Percentiles rank a stretch among this genome's conserved stretches.
Conservation (phyloP, 2,113 vertebrate species). For the Etheostoma spectabile region DNA sequence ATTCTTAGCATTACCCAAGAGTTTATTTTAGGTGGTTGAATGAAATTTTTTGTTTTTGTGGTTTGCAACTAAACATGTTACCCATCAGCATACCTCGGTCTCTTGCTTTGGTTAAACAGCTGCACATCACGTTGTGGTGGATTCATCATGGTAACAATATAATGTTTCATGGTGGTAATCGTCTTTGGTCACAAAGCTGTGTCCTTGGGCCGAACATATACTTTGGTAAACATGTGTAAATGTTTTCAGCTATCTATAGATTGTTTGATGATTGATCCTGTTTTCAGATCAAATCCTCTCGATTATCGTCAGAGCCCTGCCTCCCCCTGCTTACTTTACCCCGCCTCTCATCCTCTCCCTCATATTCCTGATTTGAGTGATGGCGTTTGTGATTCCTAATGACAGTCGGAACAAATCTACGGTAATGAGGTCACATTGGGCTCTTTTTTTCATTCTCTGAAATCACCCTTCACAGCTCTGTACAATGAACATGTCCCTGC, state of each 20-base stretch:
- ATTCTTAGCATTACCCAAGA: neutral
- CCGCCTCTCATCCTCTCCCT: constrained; percentile 76
- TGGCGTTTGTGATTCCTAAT: constrained; percentile 90
- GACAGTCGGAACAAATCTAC: constrained; percentile 95
- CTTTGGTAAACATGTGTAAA: constrained; percentile 13
- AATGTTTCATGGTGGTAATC: constrained; percentile 33
- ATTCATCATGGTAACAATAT: constrained; percentile 15
- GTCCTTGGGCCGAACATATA: constrained; percentile 26
- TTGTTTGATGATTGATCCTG: constrained; percentile 49
- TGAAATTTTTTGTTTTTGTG: neutral
- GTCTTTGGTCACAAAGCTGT: constrained; percentile 21
- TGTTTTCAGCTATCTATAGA: constrained; percentile 29
- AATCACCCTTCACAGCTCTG: constrained; percentile 81
- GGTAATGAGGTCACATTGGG: constrained; percentile 94
- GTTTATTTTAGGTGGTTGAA: neutral
- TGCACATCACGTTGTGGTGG: constrained; percentile 14
- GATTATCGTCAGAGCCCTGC: constrained; percentile 49
- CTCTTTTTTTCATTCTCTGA: constrained; percentile 59
- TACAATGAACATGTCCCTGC: constrained; percentile 57
- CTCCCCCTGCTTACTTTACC: constrained; percentile 46
- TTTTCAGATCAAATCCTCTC: constrained; percentile 64
- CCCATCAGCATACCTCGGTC: neutral
- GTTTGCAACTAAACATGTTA: neutral
- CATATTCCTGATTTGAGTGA: constrained; percentile 89
- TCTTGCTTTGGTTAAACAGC: constrained; percentile 7